Base-by-base conservation (phyloP, 1,140 invertebrate genomes). In the Temnothorax curvispinosus region DNA sequence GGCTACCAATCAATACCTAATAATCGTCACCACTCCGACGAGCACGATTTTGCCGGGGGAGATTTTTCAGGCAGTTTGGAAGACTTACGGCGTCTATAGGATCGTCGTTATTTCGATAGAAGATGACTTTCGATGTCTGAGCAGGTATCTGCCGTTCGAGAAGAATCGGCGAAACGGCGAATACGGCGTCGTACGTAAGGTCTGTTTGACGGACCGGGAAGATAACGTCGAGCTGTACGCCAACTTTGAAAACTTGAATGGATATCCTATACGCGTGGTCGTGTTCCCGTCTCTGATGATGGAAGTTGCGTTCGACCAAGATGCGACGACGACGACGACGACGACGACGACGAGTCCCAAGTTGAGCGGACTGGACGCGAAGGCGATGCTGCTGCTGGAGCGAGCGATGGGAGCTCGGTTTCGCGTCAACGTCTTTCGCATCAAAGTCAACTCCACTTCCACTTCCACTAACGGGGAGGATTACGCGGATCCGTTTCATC, bases 251-350 rank as follows among this genome's bases (percentile, higher is more conserved):
- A 91, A 92, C 1, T 44, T 94, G 0, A 93, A 92, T 11, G 62
- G 82, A 3, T 93, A 94, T 41, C 89, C 89, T 0, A 60, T 94
- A 0, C 77, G 86, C n/a, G 88, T 94, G 3, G 52, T 65, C 0
- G 77, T 89, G 0, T 94, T 94, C 64, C 18, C 78, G 1, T 93
- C 91, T 0, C 1, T 89, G 9, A 80, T 90, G 69, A 90, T 93
- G 90, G 21, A 87, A 0, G 62, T 92, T 7, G 18, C 38, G 0
- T 56, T 50, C 5, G 54, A 88, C 11, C 6, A 67, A 0, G 8
- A 32, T 5, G 38, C 47, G 47, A 27, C n/a, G 0, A 62, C 3
- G 15, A 18, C 52, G 18, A 54, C 1, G 11, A 2, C 47, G 47
- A 3, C 38, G 38, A 4, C 38, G 38, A 62, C 64, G 0, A 64